Evolutionary conservation across 2,888 invertebrate genomes (phyloP), one percentile per base, ranked within the genome.

Genomic region (Nomada flava): DNA sequence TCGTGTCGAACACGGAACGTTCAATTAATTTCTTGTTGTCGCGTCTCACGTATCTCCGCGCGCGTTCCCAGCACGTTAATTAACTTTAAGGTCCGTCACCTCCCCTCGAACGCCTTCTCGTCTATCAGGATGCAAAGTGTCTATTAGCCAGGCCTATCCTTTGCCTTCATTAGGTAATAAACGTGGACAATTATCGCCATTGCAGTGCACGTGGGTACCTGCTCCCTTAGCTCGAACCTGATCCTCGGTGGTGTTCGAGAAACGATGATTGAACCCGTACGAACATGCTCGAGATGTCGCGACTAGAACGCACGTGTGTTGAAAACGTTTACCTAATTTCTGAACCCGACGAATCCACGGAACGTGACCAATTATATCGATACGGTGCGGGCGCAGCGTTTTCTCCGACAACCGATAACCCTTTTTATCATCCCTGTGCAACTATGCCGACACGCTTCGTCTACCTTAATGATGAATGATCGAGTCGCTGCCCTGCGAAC

Each of bases 81-180:
- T 87, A 87, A 85, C 65, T 88, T 82, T 72, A 88, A 85, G 71
- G 64, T 68, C 36, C 70, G 26, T 26, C 60, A 44, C 42, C 65
- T 26, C 11, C 64, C 59, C 52, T 36, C 26, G 18, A 20, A 2
- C 59, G 29, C n/a, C 68, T 53, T 68, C 79, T 81, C 75, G 73
- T 81, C 74, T 81, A 85, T 82, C 88, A 63, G 71, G 88, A 88
- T 83, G 88, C 87, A 88, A 87, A 87, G 86, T 83, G 88, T 83
- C 88, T 83, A 85, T 87, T 87, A 87, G 77, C 77, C 75, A 57
- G 74, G 70, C 67, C 79, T 83, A 87, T 87, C 79, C 81, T 77
- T 71, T 73, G 79, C 75, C 79, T 85, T 85, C 88, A 83, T 82
- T 85, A 82, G 83, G 74, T 82, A 87, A 87, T 85, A 87, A 87